Base-by-base conservation (phyloP, 2,888 invertebrate genomes). In the Cyclophora albipunctata region DNA sequence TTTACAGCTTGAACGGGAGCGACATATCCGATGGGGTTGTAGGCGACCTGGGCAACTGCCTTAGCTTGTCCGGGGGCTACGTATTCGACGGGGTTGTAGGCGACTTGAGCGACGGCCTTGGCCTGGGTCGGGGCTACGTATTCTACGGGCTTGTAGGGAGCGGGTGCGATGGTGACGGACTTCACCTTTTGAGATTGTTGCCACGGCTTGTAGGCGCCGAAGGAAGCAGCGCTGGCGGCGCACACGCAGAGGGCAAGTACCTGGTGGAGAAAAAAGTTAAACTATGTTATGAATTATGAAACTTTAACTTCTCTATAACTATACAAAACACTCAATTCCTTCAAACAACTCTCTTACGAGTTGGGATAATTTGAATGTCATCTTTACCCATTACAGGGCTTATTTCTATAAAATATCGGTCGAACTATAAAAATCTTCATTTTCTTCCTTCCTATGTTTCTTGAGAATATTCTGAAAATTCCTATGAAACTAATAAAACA, bases 171-270 rank as follows among this genome's bases (percentile, higher is more conserved):
- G 20, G 53, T 56, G 5, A 50, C 52, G 5, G 62, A 55, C 40
- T 51, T 54, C 42, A 58, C 58, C 34, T 34, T 48, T 5, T n/a
- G n/a, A 5, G 45, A 20, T 20, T 20, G 49, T 49, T 50, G 55
- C 57, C 49, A 50, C 4, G 63, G 51, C 50, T 49, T 44, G 50
- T 34, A 51, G 34, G 50, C 45, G 33, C 52, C 45, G 46, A 52
- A 48, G 3, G 58, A 46, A 2, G 73, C 74, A 3, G 72, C 75
- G 57, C 63, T 71, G 6, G 67, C 72, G 46, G 70, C 71, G 59
- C 66, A 69, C 53, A 76, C 70, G 63, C 67, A 76, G 42, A 75
- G 50, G 37, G 71, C 69, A 54, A 78, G 60, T 20, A 73, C 64
- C 75, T 75, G 51, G 20, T 2, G 54, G 50, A 42, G n/a, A 40